These are phyloP conservation scores for Electrophaes corylata DNA, from an alignment of 2,888 invertebrate genomes.

Conservation along the genomic window DNA sequence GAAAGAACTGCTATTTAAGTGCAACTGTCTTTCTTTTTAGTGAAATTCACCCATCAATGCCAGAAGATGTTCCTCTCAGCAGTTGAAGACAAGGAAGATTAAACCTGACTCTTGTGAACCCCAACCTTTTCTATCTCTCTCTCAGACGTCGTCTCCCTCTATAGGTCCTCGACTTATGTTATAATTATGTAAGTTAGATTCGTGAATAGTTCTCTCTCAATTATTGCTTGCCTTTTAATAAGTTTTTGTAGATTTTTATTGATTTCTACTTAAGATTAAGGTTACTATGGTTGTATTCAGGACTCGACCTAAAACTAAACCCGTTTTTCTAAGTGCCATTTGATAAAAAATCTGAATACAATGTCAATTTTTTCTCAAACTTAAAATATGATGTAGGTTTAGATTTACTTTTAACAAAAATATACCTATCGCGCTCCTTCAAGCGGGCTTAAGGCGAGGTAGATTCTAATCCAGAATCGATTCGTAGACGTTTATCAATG, in stretches of 20 bases:
- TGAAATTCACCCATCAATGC: slow-evolving; percentile 83
- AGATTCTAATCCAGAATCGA: too few species aligned
- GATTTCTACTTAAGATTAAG: slow-evolving; percentile 4
- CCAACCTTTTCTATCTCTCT: background rate
- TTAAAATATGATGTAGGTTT: background rate
- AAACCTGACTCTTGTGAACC: slow-evolving; percentile 6
- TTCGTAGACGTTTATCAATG: too few species aligned
- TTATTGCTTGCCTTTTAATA: background rate
- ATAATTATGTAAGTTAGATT: slow-evolving; percentile 3
- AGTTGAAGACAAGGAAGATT: slow-evolving; percentile 86
- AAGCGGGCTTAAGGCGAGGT: too few species aligned
- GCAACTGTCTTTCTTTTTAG: slow-evolving; percentile 71
- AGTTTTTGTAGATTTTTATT: slow-evolving; percentile 3
- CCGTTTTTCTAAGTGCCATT: background rate
- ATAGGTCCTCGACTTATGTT: background rate
- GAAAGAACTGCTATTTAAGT: background rate
- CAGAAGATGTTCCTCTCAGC: slow-evolving; percentile 91
- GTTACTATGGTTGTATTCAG: background rate
- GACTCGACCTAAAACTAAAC: background rate
- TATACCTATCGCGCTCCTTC: too few species aligned
- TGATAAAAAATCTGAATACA: background rate
- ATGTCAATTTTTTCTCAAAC: background rate
- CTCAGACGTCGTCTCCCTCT: background rate
- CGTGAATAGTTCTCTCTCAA: slow-evolving; percentile 2
- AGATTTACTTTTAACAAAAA: background rate